Percentiles rank a stretch among this genome's conserved stretches.
Conservation (phyloP, 2,888 invertebrate species). For the Toxonevra muliebris region DNA sequence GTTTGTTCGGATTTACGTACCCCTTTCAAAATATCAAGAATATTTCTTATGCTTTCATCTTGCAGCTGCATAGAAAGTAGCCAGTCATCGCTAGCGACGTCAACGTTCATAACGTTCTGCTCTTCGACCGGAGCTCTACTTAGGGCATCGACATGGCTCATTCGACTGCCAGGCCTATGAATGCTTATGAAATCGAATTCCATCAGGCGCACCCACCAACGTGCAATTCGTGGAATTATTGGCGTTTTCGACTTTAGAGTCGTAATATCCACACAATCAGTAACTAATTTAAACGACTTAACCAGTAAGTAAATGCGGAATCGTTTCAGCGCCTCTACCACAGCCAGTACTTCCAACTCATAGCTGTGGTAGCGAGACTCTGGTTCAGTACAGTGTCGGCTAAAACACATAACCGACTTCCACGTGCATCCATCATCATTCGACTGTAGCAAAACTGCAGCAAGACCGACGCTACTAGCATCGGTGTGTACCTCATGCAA, state of each 20-base stretch:
- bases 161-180: constrained; percentile 25
- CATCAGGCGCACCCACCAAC: no score
- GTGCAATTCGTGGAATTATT: constrained; percentile 26
- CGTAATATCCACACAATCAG: constrained; percentile 35
- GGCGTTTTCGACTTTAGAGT: constrained; percentile 28
- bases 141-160: constrained; percentile 35
- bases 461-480: no score
- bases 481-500: constrained; percentile 24
- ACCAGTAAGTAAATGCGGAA: constrained; percentile 55
- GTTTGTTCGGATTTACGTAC: constrained; percentile 1
- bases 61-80: constrained; percentile 38
- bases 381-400: constrained; percentile 31
- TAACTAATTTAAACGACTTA: constrained; percentile 33
- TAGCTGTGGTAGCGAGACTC: constrained; percentile 46
- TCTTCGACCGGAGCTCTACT: constrained; percentile 27
- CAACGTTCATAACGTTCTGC: constrained; percentile 16
- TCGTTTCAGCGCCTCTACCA: constrained; percentile 52
- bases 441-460: constrained; percentile 27
- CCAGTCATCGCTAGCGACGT: constrained; percentile 28
- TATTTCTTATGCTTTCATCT: constrained; percentile 10
- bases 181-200: constrained; percentile 32
- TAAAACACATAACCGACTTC: constrained; percentile 35
- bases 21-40: constrained; percentile 12
- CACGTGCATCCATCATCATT: constrained; percentile 12
- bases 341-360: constrained; percentile 55